A percentile compares a stretch with the other conserved stretches of the same genome.
Conservation (phyloP, 1,140 invertebrate genomes). For the Popillia japonica region DNA sequence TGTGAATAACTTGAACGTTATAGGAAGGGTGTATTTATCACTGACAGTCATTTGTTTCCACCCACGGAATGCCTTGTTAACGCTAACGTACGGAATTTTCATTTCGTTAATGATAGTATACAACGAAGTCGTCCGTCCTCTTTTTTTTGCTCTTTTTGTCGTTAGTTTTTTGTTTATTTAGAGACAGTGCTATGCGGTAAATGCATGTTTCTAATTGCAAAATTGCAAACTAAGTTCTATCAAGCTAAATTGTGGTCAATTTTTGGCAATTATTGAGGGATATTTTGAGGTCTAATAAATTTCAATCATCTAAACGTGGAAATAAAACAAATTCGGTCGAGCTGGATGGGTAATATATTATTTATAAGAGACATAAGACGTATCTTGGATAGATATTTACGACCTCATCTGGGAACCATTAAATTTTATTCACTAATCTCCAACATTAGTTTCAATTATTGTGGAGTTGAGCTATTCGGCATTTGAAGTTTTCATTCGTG, state of each 20-base stretch:
- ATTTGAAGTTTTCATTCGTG: background rate
- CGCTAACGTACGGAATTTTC: background rate
- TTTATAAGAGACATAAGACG: slow-evolving; percentile 10
- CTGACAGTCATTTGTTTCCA: slow-evolving; percentile 10
- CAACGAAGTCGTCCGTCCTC: background rate
- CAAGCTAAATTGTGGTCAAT: too few relatives aligned
- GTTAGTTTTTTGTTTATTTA: background rate
- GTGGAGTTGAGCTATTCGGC: background rate
- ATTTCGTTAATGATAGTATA: background rate
- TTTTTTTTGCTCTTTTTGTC: background rate
- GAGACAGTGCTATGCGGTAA: background rate
- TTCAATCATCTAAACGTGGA: background rate
- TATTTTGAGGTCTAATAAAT: too few relatives aligned
- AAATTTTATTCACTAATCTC: slow-evolving; percentile 33
- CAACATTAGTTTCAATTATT: slow-evolving; percentile 30
- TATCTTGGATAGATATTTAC: slow-evolving; percentile 11
- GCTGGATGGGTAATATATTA: slow-evolving; percentile 22
- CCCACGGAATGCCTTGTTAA: background rate
- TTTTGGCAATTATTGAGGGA: too few relatives aligned
- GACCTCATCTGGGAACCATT: slow-evolving; percentile 25
- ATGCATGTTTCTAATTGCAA: too few relatives aligned
- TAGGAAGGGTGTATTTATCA: background rate
- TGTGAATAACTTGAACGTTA: slow-evolving; percentile 6
- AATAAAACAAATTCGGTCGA: background rate
- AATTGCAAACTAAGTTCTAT: too few relatives aligned